Evolutionary conservation across 2,113 vertebrate species (phyloP), one percentile per base, ranked within the genome.

Genomic region (Ploceus nigricollis): DNA sequence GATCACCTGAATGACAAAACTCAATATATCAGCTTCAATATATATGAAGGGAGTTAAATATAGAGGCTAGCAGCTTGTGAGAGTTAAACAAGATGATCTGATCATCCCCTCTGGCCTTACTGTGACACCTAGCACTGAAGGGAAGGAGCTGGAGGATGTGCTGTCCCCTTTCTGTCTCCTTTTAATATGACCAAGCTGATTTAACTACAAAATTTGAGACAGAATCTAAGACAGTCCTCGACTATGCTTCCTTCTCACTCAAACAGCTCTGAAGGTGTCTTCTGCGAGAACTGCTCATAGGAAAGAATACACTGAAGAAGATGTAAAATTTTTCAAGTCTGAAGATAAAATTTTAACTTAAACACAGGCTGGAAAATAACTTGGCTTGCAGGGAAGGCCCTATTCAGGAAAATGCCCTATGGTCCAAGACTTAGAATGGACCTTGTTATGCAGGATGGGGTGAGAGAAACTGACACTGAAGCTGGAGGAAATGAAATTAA

Each of bases 21-120:
- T 80, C 48, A 88, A 57, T 93, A 82, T 92, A 79, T 69, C 61
- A 79, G n/a, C 66, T 71, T n/a, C 45, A 76, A 53, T 85, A 91
- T 64, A 72, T 60, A 64, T 48, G 90, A 69, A 80, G 15, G 8
- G 48, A 89, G 78, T 25, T 17, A 90, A 94, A 93, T 71, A 39
- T 1, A 89, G 73, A 56, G 22, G 48, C 66, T 72, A 0, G 2
- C 19, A 80, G 70, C n/a, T 33, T 10, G 10, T 51, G 35, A 60
- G 70, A 21, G 57, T 53, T 65, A 88, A 90, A 88, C 22, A 82
- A 53, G 63, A 44, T 30, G 45, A 69, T 82, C 18, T 76, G 50
- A 72, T 80, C 21, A 3, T 47, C 17, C 40, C 45, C 44, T 87
- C 37, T 76, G 37, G 73, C 53, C 60, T 89, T 56, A 14, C 47